Base-by-base conservation (phyloP, 2,888 invertebrate species). In the Tetragonisca angustula region DNA sequence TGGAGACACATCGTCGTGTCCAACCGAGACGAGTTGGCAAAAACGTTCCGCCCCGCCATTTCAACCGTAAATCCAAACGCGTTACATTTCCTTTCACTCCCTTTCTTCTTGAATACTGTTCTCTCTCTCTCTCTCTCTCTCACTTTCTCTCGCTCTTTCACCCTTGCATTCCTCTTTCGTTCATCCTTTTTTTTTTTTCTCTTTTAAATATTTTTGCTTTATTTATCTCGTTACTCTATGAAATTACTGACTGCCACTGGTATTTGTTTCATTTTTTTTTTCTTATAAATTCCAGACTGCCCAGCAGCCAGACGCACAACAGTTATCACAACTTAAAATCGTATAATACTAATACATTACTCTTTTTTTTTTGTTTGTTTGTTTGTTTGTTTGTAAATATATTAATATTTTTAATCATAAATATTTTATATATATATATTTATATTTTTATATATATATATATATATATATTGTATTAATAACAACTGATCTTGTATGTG, bases 371-470 rank as follows among this genome's bases (percentile, higher is more conserved):
- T 36, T 82, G 0, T 32, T 3, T 32, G 3, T 27, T 27, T 32
- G 32, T 32, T 36, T 36, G 36, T 36, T 36, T 36, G 36, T 9
- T 36, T 92, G 92, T 93, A 93, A 92, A 92, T 93, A 93, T 93
- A 93, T 92, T 93, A 93, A 92, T 93, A 92, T 92, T 92, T 92
- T 92, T 91, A 92, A 89, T 92, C 90, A 91, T 93, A 93, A 94
- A 93, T 93, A 94, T 93, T 92, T 92, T 91, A 91, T 92, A 92
- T 93, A 91, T 92, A 91, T 93, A 91, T 91, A 90, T 90, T 91
- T 93, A 91, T 61, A 61, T 61, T 24, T 61, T 61, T 61, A 61
- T 61, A 61, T 61, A 24, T 61, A 24, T 27, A 24, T 92, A 79
- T 92, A 92, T 92, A 78, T 83, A 79, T 77, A 77, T 88, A 77